Conservation (phyloP, 2,113 vertebrate genomes). For the Phylloscopus trochilus region DNA sequence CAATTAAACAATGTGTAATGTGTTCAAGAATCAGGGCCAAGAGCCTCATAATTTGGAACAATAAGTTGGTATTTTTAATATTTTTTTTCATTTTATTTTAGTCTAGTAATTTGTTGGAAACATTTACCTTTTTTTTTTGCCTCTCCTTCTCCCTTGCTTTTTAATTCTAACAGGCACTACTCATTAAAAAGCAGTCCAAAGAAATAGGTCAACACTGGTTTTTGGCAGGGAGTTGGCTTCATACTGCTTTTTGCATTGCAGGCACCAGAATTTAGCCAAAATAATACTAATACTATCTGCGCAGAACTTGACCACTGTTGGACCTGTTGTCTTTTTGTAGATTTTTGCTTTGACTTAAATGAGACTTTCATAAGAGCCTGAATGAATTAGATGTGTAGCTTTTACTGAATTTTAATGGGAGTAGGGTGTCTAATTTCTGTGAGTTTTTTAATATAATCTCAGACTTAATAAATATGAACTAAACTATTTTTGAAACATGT, state of each 20-base stretch:
- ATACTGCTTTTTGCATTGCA: background rate
- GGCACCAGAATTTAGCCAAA: background rate
- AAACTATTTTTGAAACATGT: background rate
- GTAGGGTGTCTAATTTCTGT: background rate
- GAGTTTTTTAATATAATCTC: background rate
- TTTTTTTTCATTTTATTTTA: background rate
- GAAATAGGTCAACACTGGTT: background rate
- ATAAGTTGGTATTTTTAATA: background rate
- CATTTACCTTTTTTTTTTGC: background rate
- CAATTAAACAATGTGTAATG: background rate
- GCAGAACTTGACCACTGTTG: background rate
- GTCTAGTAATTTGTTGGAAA: background rate
- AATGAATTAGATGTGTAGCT: background rate
- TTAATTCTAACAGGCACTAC: background rate
- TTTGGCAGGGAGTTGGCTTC: background rate
- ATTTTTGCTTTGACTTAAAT: background rate
- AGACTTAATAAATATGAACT: background rate
- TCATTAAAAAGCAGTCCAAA: background rate
- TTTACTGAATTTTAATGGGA: background rate
- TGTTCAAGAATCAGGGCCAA: background rate
- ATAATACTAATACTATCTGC: background rate
- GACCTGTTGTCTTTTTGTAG: background rate
- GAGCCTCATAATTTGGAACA: background rate
- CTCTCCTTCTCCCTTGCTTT: accelerated
- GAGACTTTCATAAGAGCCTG: background rate